Base-by-base conservation (phyloP, 2,888 invertebrate species). In the Calameuta pallipes region DNA sequence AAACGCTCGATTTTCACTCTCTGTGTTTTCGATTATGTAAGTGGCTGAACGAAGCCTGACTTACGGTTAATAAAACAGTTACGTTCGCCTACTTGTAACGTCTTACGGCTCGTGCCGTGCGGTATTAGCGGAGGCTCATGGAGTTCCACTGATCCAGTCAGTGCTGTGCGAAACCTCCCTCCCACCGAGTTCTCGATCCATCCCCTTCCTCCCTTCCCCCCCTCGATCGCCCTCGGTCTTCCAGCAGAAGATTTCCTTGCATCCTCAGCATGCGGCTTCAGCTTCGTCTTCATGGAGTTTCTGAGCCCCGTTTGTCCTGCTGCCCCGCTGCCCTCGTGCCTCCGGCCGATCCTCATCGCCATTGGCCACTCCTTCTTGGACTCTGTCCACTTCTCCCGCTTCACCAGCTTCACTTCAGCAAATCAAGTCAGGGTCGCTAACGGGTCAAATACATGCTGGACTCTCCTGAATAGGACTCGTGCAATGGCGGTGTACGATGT, bases 1-100 rank as follows among this genome's bases (percentile, higher is more conserved):
- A 84, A 89, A 89, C 88, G 83, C 85, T 85, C 87, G 87, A 90
- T 90, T 90, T 90, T 90, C 90, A 90, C 90, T 90, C 90, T 90
- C 90, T 83, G 89, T 88, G 89, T 89, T 90, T 90, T 90, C 89
- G 89, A 90, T 90, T 90, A 90, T 88, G 86, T 88, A 90, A 90
- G 87, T 82, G 81, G 78, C 76, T 33, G 71, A 70, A 70, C 71
- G 71, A 30, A 30, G 71, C 71, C 33, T 33, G 71, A 30, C 71
- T 88, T 87, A 89, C 89, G 89, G 88, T 89, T 89, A 88, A 90
- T 89, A 87, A 90, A 90, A 90, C 90, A 89, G 89, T 89, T 90
- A 70, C 83, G 86, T 87, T 89, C 87, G 88, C 88, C 89, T 89
- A 88, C 89, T 87, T 87, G 86, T 85, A 86, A 84, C 81, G 82